A percentile compares a stretch with the other conserved stretches of the same genome.
Conservation (phyloP, 2,888 invertebrate species). For the Empis stercorea region DNA sequence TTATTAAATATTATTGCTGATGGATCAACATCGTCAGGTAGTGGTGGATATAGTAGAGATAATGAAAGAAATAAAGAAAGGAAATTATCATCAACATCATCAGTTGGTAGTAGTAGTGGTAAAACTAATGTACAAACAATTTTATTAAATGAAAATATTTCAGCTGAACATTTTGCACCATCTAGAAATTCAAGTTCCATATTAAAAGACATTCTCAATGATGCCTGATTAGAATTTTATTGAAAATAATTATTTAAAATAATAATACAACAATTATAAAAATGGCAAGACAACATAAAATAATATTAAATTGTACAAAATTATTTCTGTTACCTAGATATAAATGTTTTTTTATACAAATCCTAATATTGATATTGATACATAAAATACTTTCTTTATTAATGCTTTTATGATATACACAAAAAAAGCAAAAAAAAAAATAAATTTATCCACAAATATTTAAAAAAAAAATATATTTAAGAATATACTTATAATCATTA, state of each 20-base stretch:
- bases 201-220: conserved; percentile 35
- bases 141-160: conserved; percentile 24
- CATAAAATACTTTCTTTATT: neutral
- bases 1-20: conserved; percentile 22
- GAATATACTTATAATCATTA: no score
- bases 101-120: conserved; percentile 1
- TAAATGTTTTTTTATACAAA: conserved; percentile 1
- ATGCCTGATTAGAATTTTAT: conserved; percentile 25
- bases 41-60: conserved; percentile 9
- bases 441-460: no score
- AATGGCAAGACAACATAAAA: no score
- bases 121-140: conserved; percentile 20
- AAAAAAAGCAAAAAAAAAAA: no score
- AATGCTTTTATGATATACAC: neutral
- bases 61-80: conserved; percentile 10
- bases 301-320: no score
- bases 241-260: no score
- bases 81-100: neutral
- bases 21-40: conserved; percentile 2
- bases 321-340: neutral
- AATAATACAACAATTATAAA: no score
- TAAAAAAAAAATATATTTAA: no score
- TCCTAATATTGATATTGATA: neutral
- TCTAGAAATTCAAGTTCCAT: conserved; percentile 36
- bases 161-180: conserved; percentile 28